phyloP scores from a whole-genome alignment of 92 coral and sea anemone species.

The Virgularia gustaviana region DNA sequence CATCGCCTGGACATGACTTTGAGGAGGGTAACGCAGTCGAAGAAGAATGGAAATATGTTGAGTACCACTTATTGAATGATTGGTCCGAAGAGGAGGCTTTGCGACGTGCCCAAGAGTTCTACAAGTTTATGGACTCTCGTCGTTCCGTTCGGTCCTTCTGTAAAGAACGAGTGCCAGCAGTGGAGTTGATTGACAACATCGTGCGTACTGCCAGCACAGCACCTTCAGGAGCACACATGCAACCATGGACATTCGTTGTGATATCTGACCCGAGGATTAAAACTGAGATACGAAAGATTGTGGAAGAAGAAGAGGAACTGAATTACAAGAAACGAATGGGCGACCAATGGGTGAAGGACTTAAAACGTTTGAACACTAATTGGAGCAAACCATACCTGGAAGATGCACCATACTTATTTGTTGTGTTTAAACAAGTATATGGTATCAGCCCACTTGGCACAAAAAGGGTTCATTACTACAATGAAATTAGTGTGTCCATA shows the following conservation, averaged over 20 bases:
- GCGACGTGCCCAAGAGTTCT: constrained; percentile 65
- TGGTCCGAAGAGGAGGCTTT: constrained; percentile 68
- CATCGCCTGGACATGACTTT: no score
- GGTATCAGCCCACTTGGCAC: constrained; percentile 58
- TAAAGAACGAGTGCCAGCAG: constrained; percentile 59
- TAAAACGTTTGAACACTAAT: constrained; percentile 63
- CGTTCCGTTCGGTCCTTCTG: constrained; percentile 73
- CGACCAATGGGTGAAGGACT: constrained; percentile 74
- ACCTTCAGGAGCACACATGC: constrained; percentile 85
- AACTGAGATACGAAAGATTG: constrained; percentile 55
- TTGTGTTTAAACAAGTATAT: constrained; percentile 80
- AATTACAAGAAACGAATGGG: constrained; percentile 93
- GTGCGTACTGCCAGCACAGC: constrained; percentile 79
- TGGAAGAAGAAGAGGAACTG: constrained; percentile 79
- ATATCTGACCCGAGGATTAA: constrained; percentile 57
- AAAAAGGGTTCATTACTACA: constrained; percentile 85
- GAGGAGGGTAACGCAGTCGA: no score
- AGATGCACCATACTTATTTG: constrained; percentile 77
- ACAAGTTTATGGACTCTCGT: constrained; percentile 70
- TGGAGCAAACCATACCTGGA: constrained; percentile 86
- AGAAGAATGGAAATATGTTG: constrained; percentile 41
- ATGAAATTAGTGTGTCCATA: constrained; percentile 88
- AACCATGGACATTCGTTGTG: constrained; percentile 83
- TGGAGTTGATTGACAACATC: constrained; percentile 70
- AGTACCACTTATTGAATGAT: constrained; percentile 65